These are phyloP conservation scores for Dreissena polymorpha DNA, from an alignment of 1,140 invertebrate genomes.

Conservation along the genomic window DNA sequence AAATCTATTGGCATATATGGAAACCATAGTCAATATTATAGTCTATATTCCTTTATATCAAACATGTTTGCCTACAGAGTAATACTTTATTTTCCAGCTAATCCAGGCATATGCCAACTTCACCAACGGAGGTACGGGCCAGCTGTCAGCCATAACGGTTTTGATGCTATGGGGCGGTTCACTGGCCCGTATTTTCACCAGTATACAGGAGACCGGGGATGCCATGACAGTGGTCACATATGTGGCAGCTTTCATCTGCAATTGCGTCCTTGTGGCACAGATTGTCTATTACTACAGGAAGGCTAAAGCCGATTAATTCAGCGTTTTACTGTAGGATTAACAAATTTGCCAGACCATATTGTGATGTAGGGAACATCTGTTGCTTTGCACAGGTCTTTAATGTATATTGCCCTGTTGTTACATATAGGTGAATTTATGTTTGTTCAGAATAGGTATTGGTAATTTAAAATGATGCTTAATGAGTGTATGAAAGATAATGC, in stretches of 20 bases:
- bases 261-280: conserved; percentile 92
- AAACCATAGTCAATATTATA: too few relatives aligned
- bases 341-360: too few relatives aligned
- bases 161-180: conserved; percentile 93
- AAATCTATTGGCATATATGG: too few relatives aligned
- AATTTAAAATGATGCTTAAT: too few relatives aligned
- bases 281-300: conserved; percentile 95
- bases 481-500: too few relatives aligned
- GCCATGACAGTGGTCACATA: conserved; percentile 91
- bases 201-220: conserved; percentile 98
- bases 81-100: conserved; percentile 81
- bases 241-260: conserved; percentile 88
- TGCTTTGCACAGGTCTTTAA: too few relatives aligned
- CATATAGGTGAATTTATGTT: too few relatives aligned
- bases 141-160: conserved; percentile 94
- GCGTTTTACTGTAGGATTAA: neutral
- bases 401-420: too few relatives aligned
- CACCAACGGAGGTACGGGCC: conserved; percentile 95
- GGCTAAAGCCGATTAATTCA: conserved; percentile 79
- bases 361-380: too few relatives aligned
- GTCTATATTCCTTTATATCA: too few relatives aligned
- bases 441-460: too few relatives aligned
- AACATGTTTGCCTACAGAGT: too few relatives aligned
- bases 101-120: conserved; percentile 95
- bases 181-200: conserved; percentile 97